Conservation (phyloP, 2,113 vertebrate species). For the Isichthys henryi region DNA sequence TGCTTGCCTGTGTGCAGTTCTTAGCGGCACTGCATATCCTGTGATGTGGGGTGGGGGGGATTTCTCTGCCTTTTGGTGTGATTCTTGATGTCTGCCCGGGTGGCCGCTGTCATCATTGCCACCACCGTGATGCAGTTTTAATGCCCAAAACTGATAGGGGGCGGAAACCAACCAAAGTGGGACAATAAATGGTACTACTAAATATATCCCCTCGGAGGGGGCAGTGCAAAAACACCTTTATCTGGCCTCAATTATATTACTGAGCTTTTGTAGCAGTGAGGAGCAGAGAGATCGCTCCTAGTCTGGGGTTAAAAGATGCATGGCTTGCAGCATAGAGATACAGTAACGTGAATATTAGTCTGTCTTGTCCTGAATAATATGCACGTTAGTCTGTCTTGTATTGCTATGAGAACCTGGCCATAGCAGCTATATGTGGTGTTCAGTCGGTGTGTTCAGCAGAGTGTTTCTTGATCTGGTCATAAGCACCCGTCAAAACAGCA, state of each 20-base stretch:
- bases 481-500: background rate
- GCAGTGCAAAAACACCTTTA: background rate
- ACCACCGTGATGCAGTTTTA: background rate
- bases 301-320: background rate
- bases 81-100: background rate
- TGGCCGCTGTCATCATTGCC: background rate
- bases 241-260: constrained; percentile 15
- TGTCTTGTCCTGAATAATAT: background rate
- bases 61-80: background rate
- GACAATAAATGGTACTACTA: constrained; percentile 9
- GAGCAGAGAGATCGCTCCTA: background rate
- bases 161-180: background rate
- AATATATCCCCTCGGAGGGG: background rate
- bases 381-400: background rate
- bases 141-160: background rate
- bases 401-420: background rate
- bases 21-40: background rate
- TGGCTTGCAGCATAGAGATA: background rate
- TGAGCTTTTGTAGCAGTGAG: constrained; percentile 8
- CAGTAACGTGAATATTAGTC: background rate
- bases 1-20: background rate
- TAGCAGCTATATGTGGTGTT: background rate
- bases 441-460: background rate
- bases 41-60: background rate
- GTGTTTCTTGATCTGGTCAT: background rate